phyloP scores from a whole-genome alignment of 2,797 vertebrate species.

The Champsocephalus gunnari region DNA sequence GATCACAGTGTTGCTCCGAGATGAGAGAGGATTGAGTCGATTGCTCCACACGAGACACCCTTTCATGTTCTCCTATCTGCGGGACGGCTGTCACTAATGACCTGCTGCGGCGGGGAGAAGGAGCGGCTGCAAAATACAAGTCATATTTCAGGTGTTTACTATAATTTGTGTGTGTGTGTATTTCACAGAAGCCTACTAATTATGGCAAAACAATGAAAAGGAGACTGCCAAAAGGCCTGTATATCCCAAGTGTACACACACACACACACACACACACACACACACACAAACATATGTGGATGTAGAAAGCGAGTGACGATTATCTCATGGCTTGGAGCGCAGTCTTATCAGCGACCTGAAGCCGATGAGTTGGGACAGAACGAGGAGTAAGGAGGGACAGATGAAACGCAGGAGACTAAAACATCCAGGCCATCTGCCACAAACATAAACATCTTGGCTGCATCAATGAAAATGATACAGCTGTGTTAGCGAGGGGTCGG shows the following conservation, averaged over 20 bases:
- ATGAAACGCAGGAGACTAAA: constrained; percentile 1
- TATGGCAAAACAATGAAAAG: constrained; percentile 50
- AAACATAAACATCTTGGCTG: constrained; percentile 28
- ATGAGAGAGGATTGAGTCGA: constrained; percentile 42
- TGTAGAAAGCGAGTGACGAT: constrained; percentile 63
- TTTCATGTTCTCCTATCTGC: constrained; percentile 51
- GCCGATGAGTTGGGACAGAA: constrained; percentile 55
- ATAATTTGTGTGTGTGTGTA: too few relatives aligned
- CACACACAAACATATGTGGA: neutral
- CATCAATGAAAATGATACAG: constrained; percentile 34
- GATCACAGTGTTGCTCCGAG: constrained; percentile 42
- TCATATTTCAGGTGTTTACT: too few relatives aligned
- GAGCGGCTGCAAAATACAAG: too few relatives aligned
- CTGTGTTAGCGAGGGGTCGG: constrained; percentile 9
- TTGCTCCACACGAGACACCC: constrained; percentile 28
- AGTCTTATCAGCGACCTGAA: constrained; percentile 52
- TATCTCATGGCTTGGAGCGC: constrained; percentile 63
- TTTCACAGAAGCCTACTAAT: constrained; percentile 46
- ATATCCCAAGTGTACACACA: constrained; percentile 18
- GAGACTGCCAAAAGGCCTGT: constrained; percentile 43
- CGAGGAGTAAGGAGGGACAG: constrained; percentile 20
- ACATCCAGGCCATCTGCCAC: constrained; percentile 47
- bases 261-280: neutral
- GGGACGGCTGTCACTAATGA: constrained; percentile 29
- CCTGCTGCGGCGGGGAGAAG: neutral